A percentile compares a stretch with the other conserved stretches of the same genome.
Evolutionary conservation across 2,797 vertebrate genomes (phyloP).

Genomic region (Gobionotothen gibberifrons): DNA sequence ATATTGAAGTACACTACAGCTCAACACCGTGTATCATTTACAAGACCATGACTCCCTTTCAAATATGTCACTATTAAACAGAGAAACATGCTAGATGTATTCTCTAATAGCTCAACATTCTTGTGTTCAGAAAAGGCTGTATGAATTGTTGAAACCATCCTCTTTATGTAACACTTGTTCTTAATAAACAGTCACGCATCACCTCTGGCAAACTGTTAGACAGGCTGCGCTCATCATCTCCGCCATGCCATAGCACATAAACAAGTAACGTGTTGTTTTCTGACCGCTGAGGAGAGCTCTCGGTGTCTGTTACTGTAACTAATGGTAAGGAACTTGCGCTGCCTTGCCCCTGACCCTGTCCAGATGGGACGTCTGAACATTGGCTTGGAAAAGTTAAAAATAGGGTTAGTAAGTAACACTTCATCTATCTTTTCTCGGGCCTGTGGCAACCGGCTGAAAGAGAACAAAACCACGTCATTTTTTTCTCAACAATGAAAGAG

Average conservation of each 20-base stretch:
- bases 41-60: background rate
- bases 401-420: constrained; percentile 71
- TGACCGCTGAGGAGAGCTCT: constrained; percentile 62
- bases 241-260: constrained; percentile 57
- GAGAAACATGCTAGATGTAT: background rate
- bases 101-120: constrained; percentile 8
- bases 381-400: constrained; percentile 83
- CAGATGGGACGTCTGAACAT: constrained; percentile 81
- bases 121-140: constrained; percentile 34
- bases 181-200: constrained; percentile 66
- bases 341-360: constrained; percentile 73
- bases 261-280: constrained; percentile 72
- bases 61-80: constrained; percentile 9
- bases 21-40: background rate
- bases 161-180: constrained; percentile 39
- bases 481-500: constrained; percentile 66
- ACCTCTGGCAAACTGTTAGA: constrained; percentile 59
- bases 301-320: constrained; percentile 69
- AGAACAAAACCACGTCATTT: constrained; percentile 72
- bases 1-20: background rate
- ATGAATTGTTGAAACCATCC: constrained; percentile 41
- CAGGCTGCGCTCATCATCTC: constrained; percentile 45
- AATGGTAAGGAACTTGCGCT: constrained; percentile 64
- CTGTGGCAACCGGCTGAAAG: constrained; percentile 74
- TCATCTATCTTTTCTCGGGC: constrained; percentile 70